These are phyloP conservation scores for Drosophila lini DNA, from an alignment of 1,140 invertebrate species.

Conservation along the genomic window DNA sequence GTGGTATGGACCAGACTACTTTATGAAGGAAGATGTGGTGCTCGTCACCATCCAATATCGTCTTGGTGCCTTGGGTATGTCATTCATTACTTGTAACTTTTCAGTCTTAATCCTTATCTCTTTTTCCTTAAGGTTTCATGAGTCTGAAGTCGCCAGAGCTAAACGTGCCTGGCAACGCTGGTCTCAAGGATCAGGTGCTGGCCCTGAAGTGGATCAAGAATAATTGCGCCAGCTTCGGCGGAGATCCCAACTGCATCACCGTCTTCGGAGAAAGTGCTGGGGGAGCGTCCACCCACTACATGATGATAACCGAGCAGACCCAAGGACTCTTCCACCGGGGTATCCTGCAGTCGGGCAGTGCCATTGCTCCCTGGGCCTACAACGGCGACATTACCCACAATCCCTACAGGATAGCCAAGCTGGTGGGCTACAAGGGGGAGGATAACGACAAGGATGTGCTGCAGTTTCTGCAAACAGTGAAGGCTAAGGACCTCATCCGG, in stretches of 20 bases:
- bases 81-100: too few relatives aligned
- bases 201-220: slow-evolving; percentile 87
- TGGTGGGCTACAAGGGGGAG: slow-evolving; percentile 74
- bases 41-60: slow-evolving; percentile 85
- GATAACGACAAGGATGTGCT: slow-evolving; percentile 75
- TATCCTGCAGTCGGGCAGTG: slow-evolving; percentile 84
- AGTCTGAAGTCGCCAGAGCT: slow-evolving; percentile 69
- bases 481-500: slow-evolving; percentile 86
- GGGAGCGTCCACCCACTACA: slow-evolving; percentile 85
- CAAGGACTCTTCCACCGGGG: slow-evolving; percentile 85
- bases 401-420: slow-evolving; percentile 65
- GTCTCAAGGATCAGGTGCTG: slow-evolving; percentile 88
- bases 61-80: slow-evolving; percentile 84
- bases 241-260: slow-evolving; percentile 85
- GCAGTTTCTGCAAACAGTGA: slow-evolving; percentile 62
- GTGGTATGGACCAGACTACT: slow-evolving; percentile 86
- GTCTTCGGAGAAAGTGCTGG: slow-evolving; percentile 85
- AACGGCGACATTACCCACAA: slow-evolving; percentile 55
- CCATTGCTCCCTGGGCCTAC: slow-evolving; percentile 63
- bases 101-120: background rate
- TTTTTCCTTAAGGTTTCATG: slow-evolving; percentile 63
- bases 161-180: slow-evolving; percentile 86
- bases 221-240: slow-evolving; percentile 87
- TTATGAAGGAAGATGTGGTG: slow-evolving; percentile 85
- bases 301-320: slow-evolving; percentile 86